A percentile compares a stretch with the other conserved stretches of the same genome.
Conservation (phyloP, 2,797 vertebrate species). For the Phrynocephalus vlangalii region DNA sequence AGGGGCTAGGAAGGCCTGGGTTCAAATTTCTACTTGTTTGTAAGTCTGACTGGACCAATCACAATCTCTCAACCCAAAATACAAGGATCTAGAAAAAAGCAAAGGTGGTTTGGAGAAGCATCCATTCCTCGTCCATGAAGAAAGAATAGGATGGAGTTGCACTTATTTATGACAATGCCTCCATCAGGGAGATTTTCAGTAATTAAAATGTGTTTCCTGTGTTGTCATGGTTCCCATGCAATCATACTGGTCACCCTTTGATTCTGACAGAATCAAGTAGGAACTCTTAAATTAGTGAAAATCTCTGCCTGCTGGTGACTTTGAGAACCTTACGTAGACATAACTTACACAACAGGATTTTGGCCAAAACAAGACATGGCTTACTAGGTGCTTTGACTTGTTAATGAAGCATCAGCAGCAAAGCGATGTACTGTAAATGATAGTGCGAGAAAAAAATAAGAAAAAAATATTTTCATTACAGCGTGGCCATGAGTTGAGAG, state of each 20-base stretch:
- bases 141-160: background rate
- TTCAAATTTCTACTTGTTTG: background rate
- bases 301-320: no score
- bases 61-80: background rate
- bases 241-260: no score
- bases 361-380: background rate
- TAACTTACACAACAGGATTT: no score
- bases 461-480: no score
- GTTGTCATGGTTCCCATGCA: no score
- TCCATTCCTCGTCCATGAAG: background rate
- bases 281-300: no score
- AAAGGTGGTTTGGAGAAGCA: background rate
- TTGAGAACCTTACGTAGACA: no score
- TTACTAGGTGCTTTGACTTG: constrained; percentile 22
- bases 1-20: background rate
- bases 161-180: background rate
- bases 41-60: background rate
- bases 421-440: background rate
- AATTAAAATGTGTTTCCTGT: no score
- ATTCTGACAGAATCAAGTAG: no score
- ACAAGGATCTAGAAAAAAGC: background rate
- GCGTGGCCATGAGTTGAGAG: no score
- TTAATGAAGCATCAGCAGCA: background rate
- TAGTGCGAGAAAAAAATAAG: no score
- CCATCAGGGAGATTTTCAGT: constrained; percentile 23